phyloP scores from a whole-genome alignment of 2,113 vertebrate genomes.

The Bettongia penicillata region DNA sequence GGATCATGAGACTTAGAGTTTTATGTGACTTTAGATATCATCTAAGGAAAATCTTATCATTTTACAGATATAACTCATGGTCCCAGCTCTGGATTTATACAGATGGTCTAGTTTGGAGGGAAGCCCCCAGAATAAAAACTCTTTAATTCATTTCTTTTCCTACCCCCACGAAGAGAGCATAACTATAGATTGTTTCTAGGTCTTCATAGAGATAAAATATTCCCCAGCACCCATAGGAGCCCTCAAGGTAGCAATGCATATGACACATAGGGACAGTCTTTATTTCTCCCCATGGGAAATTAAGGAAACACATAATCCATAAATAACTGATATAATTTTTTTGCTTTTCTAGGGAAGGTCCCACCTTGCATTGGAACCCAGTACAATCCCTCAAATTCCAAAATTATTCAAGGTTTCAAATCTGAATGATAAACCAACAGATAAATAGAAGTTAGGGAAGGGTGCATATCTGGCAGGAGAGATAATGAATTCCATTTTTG shows the following conservation, averaged over 20 bases:
- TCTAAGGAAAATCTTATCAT: not conserved
- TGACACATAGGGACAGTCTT: not conserved
- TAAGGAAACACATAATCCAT: not conserved
- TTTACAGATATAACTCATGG: not conserved
- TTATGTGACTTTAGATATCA: not conserved
- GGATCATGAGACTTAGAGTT: conserved; percentile 40
- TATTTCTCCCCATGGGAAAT: not conserved
- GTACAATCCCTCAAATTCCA: not conserved
- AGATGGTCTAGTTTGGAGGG: not conserved
- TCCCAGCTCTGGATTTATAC: not conserved
- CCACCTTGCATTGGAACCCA: not conserved
- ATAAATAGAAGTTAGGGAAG: not conserved
- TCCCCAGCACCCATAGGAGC: not conserved
- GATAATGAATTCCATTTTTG: not conserved
- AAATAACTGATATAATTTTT: not conserved
- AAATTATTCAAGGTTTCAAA: not conserved
- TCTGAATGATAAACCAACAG: not conserved
- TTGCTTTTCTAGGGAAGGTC: not conserved
- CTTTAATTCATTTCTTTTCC: not conserved
- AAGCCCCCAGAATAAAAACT: not conserved
- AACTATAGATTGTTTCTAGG: not conserved
- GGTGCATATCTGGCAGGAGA: not conserved
- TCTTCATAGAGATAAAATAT: not conserved
- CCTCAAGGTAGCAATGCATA: not conserved
- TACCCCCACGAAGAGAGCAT: not conserved